These are phyloP conservation scores for Eupithecia subumbrata DNA, from an alignment of 2,888 invertebrate species.

Conservation along the genomic window DNA sequence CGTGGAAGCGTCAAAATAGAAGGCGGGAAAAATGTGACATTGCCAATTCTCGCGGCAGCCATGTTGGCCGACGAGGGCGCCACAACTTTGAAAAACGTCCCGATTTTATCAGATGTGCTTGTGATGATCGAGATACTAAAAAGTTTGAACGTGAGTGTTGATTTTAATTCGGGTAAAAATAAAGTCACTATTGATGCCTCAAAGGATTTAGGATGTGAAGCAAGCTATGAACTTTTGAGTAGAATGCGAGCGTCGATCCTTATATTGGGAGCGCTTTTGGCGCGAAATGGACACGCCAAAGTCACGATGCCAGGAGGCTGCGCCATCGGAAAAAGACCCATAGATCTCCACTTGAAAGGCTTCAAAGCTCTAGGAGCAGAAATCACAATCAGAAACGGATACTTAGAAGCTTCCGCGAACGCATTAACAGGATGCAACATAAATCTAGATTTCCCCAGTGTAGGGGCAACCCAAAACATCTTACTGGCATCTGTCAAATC, in stretches of 20 bases:
- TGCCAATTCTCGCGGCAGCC: constrained; percentile 35
- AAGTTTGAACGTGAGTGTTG: constrained; percentile 23
- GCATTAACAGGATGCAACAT: constrained; percentile 22
- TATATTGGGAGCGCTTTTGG: constrained; percentile 34
- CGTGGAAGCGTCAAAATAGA: constrained; percentile 33
- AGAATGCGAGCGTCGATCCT: constrained; percentile 34
- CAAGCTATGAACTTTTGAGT: constrained; percentile 16
- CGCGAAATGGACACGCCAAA: constrained; percentile 28
- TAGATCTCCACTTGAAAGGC: constrained; percentile 38
- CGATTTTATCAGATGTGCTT: constrained; percentile 33
- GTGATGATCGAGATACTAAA: constrained; percentile 30
- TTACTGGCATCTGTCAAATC: constrained; percentile 40
- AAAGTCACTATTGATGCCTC: constrained; percentile 30
- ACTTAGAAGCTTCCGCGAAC: constrained; percentile 28
- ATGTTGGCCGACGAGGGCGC: constrained; percentile 29
- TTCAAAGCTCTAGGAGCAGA: constrained; percentile 33
- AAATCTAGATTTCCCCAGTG: constrained; percentile 33
- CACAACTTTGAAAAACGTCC: constrained; percentile 32
- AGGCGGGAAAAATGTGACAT: constrained; percentile 24
- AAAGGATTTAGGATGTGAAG: neutral
- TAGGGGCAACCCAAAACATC: constrained; percentile 40
- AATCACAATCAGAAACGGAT: constrained; percentile 18
- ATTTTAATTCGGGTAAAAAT: constrained; percentile 27
- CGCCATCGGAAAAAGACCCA: constrained; percentile 32
- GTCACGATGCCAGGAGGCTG: constrained; percentile 34